phyloP scores from a whole-genome alignment of 2,888 invertebrate genomes.

The Pseudoips prasinana region DNA sequence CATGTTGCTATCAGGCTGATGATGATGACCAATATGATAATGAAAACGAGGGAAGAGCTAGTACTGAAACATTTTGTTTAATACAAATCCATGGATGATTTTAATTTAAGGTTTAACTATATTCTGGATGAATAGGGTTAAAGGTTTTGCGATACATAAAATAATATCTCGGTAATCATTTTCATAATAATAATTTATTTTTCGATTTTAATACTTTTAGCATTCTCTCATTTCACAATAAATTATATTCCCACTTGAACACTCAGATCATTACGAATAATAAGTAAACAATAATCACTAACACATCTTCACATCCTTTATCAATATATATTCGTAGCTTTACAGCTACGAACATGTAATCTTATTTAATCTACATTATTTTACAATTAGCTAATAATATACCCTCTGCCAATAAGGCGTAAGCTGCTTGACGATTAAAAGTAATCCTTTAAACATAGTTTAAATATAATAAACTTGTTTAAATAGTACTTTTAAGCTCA shows the following conservation, averaged over 20 bases:
- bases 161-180: too few species aligned
- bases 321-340: too few species aligned
- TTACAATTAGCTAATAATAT: conserved; percentile 34
- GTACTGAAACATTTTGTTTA: too few species aligned
- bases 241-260: conserved; percentile 44
- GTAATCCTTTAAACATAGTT: conserved; percentile 24
- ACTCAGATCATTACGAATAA: conserved; percentile 55
- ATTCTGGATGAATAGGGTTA: too few species aligned
- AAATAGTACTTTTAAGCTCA: conserved; percentile 37
- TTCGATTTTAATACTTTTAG: conserved; percentile 29
- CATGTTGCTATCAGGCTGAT: too few species aligned
- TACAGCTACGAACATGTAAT: too few species aligned
- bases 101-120: too few species aligned
- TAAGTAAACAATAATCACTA: conserved; percentile 33
- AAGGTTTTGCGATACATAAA: conserved; percentile 14
- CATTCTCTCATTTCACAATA: conserved; percentile 42
- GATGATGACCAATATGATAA: too few species aligned
- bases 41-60: too few species aligned
- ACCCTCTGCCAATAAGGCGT: conserved; percentile 36
- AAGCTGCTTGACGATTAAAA: conserved; percentile 50
- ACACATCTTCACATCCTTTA: conserved; percentile 26
- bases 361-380: conserved; percentile 28
- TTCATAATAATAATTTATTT: conserved; percentile 27
- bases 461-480: conserved; percentile 13
- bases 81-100: too few species aligned